phyloP scores from a whole-genome alignment of 2,797 vertebrate species.

The Sebastes matsubarae region DNA sequence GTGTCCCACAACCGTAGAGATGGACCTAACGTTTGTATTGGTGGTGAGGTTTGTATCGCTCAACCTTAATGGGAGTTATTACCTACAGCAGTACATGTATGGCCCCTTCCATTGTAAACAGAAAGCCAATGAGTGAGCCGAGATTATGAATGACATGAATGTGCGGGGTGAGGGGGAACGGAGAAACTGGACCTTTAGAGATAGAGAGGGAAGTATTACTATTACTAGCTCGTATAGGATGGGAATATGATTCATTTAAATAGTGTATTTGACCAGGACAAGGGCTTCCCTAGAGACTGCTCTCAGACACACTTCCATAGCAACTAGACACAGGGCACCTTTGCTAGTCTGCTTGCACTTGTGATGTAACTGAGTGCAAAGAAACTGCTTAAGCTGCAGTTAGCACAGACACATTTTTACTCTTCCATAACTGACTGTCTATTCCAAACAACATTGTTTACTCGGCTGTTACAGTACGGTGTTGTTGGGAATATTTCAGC shows the following conservation, averaged over 20 bases:
- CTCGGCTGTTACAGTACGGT: conserved; percentile 20
- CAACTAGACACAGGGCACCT: conserved; percentile 43
- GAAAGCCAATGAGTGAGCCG: conserved; percentile 44
- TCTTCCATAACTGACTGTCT: conserved; percentile 52
- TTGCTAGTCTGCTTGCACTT: conserved; percentile 42
- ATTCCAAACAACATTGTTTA: conserved; percentile 36
- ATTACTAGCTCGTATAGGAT: conserved; percentile 33
- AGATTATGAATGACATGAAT: conserved; percentile 69
- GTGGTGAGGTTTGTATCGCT: conserved; percentile 67
- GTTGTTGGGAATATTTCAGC: conserved; percentile 44
- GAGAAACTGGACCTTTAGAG: conserved; percentile 71
- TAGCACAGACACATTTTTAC: conserved; percentile 32
- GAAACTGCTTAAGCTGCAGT: conserved; percentile 38
- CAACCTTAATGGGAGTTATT: conserved; percentile 55
- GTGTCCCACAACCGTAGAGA: conserved; percentile 71
- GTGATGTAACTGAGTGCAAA: conserved; percentile 44
- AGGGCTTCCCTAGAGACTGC: conserved; percentile 71
- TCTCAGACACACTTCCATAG: conserved; percentile 69
- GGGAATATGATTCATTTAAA: conserved; percentile 44
- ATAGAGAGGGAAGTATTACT: conserved; percentile 54
- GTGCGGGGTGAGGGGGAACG: conserved; percentile 49
- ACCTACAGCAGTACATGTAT: conserved; percentile 35
- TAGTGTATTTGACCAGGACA: conserved; percentile 53
- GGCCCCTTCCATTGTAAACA: conserved; percentile 46
- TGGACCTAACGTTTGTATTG: conserved; percentile 80